These are phyloP conservation scores for Pantherophis alleghaniensis DNA, from an alignment of 2,797 vertebrate species.

Conservation along the genomic window DNA sequence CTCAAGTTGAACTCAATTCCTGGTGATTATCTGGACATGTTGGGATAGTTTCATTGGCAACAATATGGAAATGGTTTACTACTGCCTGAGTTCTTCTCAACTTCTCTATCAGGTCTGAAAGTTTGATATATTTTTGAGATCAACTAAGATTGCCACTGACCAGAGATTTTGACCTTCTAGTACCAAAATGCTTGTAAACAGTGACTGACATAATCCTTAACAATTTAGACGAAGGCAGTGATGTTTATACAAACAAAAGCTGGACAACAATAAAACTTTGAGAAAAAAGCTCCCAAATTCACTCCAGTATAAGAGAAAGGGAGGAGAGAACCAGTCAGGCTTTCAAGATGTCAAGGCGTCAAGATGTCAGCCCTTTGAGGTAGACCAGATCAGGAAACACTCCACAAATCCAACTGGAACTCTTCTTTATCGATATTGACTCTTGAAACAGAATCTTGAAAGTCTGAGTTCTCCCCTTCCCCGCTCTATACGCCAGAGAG, in stretches of 20 bases:
- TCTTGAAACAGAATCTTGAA: background rate
- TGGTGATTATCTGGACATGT: background rate
- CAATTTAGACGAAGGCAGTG: background rate
- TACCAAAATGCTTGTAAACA: background rate
- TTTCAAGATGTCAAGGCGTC: background rate
- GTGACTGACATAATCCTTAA: background rate
- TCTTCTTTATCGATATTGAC: background rate
- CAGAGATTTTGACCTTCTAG: background rate
- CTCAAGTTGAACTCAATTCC: background rate
- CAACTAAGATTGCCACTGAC: background rate
- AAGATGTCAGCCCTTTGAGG: background rate
- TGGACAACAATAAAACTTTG: background rate
- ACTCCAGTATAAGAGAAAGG: background rate
- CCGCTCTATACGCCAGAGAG: background rate
- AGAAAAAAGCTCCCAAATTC: background rate
- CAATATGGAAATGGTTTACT: background rate
- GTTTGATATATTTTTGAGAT: background rate
- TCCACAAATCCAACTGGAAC: background rate
- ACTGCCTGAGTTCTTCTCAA: background rate
- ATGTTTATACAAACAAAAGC: background rate
- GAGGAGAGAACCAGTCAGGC: background rate
- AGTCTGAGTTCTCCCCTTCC: background rate
- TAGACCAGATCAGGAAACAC: background rate
- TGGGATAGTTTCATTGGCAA: background rate
- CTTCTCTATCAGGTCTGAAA: background rate